Base-by-base conservation (phyloP, 1,140 invertebrate species). In the Apis florea region DNA sequence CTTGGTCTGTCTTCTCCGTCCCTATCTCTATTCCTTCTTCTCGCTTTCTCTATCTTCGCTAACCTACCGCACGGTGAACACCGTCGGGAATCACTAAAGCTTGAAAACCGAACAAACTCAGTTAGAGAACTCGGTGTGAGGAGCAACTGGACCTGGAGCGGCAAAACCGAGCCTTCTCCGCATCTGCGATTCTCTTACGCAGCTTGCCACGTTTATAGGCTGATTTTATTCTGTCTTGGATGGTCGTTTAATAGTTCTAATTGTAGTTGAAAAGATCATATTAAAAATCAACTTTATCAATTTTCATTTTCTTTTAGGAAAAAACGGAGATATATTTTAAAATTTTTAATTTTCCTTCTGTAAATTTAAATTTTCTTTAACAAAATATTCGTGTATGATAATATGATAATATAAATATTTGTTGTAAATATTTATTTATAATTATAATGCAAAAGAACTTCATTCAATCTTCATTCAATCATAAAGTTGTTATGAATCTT, bases 61-160 rank as follows among this genome's bases (percentile, higher is more conserved):
- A 56, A 47, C 74, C 87, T 89, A 90, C 86, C 89, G 83, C 81
- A 89, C 84, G 77, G 77, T 82, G 83, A 85, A 83, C 73, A 83
- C 87, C 89, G 89, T 85, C 81, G 85, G 80, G 87, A 91, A 90
- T 89, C 87, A 91, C 88, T 87, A 91, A 91, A 92, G 91, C 91
- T 92, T 92, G 90, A 92, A 92, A 92, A 92, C 86, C 91, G 90
- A 92, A 92, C 89, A 92, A 92, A 92, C 90, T 92, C 89, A 90
- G 90, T 92, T 92, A 92, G 86, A 89, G 89, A 90, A 89, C 88
- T 90, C 80, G 83, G 72, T 69, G 68, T 56, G 79, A 77, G 73
- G 58, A 82, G 31, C 61, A 64, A 72, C 79, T 49, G 68, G 72
- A 73, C 80, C 79, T 24, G n/a, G n/a, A 31, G 61, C 47, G 73